These are phyloP conservation scores for Camponotus fellah DNA, from an alignment of 2,888 invertebrate genomes.

Conservation along the genomic window DNA sequence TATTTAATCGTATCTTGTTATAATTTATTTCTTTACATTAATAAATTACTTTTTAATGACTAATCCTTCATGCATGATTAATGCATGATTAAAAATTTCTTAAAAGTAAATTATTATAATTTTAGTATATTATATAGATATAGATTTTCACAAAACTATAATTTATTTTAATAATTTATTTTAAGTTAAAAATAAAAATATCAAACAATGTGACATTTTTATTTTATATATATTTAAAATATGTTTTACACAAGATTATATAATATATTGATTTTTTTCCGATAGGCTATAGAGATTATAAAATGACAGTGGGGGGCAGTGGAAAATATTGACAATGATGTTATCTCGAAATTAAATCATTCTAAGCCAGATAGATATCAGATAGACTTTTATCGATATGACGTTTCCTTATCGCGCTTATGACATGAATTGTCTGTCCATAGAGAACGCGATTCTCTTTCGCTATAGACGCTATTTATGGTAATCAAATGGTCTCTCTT, in stretches of 20 bases:
- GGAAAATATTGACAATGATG: constrained; percentile 14
- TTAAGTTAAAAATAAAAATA: background rate
- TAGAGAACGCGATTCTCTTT: constrained; percentile 53
- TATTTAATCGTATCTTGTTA: background rate
- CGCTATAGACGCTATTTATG: constrained; percentile 64
- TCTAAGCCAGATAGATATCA: constrained; percentile 56
- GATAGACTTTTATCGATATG: constrained; percentile 61
- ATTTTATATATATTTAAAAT: background rate
- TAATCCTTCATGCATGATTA: no score
- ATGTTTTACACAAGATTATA: background rate
- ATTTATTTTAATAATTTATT: background rate
- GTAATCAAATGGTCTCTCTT: constrained; percentile 55
- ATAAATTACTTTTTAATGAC: no score
- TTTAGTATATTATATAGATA: no score
- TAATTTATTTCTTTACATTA: no score
- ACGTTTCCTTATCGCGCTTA: constrained; percentile 50
- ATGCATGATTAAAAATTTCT: no score
- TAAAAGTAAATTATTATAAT: no score
- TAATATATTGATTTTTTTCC: background rate
- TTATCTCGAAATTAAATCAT: constrained; percentile 69
- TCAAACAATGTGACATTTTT: background rate
- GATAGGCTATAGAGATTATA: background rate
- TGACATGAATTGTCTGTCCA: constrained; percentile 55
- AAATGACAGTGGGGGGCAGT: background rate
- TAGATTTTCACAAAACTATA: no score